A percentile compares a stretch with the other conserved stretches of the same genome.
phyloP scores from a whole-genome alignment of 2,888 invertebrate species.

The Cyaniris semiargus region DNA sequence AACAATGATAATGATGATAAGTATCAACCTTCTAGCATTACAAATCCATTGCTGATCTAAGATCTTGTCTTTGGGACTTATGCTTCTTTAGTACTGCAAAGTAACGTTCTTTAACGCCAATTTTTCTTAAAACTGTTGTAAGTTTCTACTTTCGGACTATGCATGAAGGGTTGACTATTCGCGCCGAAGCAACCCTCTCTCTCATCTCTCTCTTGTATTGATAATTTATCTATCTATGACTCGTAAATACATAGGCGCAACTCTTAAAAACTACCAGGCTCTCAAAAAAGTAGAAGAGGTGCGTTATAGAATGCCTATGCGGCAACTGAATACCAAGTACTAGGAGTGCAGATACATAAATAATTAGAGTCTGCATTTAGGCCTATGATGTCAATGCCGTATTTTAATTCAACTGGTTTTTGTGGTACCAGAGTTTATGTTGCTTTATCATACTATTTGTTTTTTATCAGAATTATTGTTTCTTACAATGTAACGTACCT shows the following conservation, averaged over 20 bases:
- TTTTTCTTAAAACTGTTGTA: background rate
- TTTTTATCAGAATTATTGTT: background rate
- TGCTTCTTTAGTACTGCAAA: background rate
- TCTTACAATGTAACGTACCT: no score
- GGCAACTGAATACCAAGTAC: constrained; percentile 42
- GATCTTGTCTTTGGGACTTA: background rate
- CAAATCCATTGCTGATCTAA: no score
- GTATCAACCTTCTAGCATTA: no score
- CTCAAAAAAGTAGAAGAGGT: background rate
- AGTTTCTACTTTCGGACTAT: background rate
- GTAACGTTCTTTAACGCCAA: background rate
- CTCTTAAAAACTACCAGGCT: background rate
- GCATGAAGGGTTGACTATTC: background rate
- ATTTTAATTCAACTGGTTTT: constrained; percentile 42
- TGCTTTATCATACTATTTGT: background rate
- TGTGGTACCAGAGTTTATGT: background rate
- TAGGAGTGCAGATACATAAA: constrained; percentile 48
- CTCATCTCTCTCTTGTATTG: background rate
- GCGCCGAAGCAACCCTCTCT: background rate
- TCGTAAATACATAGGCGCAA: background rate
- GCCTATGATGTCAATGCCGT: constrained; percentile 48
- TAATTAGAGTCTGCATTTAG: constrained; percentile 48
- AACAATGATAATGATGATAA: no score
- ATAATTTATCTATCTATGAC: background rate
- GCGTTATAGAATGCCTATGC: constrained; percentile 41